Evolutionary conservation across 2,888 invertebrate genomes (phyloP), one percentile per base, ranked within the genome.

Genomic region (Agelastica alni): DNA sequence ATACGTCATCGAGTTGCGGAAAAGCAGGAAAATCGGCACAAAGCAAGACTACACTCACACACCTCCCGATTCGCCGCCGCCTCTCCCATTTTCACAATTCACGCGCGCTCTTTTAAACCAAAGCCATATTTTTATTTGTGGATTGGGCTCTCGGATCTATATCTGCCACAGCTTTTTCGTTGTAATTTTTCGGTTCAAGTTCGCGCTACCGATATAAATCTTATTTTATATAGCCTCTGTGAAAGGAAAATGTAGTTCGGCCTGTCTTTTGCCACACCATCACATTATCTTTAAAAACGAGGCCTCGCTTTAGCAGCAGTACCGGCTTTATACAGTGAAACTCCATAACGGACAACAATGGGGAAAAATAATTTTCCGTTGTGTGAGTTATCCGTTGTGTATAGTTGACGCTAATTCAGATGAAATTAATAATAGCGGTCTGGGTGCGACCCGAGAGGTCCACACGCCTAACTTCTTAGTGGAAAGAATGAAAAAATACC

Each of bases 151-250:
- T 63, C 60, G 64, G 69, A 70, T 72, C 70, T 70, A n/a, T n/a
- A 70, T 71, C 70, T 70, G 69, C 69, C 68, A 66, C 69, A 67
- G 68, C 62, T 68, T 69, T 64, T 60, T 65, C 68, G 64, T 53
- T 59, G 70, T 70, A 71, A 71, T 73, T 71, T 68, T 67, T 66
- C 67, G 64, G 71, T 71, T 73, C 70, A 70, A 70, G 70, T 71
- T 70, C 70, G 65, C 67, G 68, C 65, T 60, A 60, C 63, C 65
- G 49, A 49, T 64, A 70, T 72, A 71, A 71, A 73, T 71, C 72
- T 70, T 67, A 60, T 65, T 69, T 66, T 69, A 70, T 70, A 66
- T 68, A 64, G 66, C 63, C 59, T 63, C 59, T 47, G 47, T 56
- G 58, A 58, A 59, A 53, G 56, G 56, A 47, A 56, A 53, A 51